Evolutionary conservation across 2,113 vertebrate genomes (phyloP), one percentile per base, ranked within the genome.

Genomic region (Lutjanus erythropterus): DNA sequence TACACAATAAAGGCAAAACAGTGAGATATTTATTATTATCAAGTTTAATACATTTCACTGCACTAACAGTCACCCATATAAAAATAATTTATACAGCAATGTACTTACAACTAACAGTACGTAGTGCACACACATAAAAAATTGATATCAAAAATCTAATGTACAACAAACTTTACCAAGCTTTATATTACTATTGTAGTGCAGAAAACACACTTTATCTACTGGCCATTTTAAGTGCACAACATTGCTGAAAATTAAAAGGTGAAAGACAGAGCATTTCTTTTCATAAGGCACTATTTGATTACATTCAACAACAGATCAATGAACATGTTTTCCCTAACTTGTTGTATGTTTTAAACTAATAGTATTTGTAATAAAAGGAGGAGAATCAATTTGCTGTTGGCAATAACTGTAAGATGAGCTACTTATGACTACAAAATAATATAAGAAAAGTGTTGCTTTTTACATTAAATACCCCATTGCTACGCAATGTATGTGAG

Each of bases 31-130:
- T 56, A 31, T 29, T n/a, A 37, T 21, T 18, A 61, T 21, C 2
- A n/a, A 14, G 12, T 86, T 86, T 78, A 88, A 58, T 80, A 33
- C 11, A 81, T 66, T 71, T 39, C 2, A 44, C 23, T 55, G 23
- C 50, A 21, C 23, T 27, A 56, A 55, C 2, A 49, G 14, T 18
- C 9, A 53, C 15, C 16, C 19, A 33, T 61, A 33, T 37, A 53
- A 53, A 62, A 66, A 29, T 12, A 49, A 71, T 18, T 67, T n/a
- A 73, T 42, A 83, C 25, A 75, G 15, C 41, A 78, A 72, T 56
- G 23, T 75, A 68, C 29, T 75, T 37, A 72, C 10, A 78, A 60
- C 10, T 35, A 72, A 47, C 4, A 14, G 16, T 19, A 80, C 21
- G 61, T 3, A 62, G 41, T 61, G 27, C 41, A 74, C 58, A 68